A percentile compares a stretch with the other conserved stretches of the same genome.
Evolutionary conservation across 2,797 vertebrate genomes (phyloP).

Genomic region (Pantherophis vulpinus): DNA sequence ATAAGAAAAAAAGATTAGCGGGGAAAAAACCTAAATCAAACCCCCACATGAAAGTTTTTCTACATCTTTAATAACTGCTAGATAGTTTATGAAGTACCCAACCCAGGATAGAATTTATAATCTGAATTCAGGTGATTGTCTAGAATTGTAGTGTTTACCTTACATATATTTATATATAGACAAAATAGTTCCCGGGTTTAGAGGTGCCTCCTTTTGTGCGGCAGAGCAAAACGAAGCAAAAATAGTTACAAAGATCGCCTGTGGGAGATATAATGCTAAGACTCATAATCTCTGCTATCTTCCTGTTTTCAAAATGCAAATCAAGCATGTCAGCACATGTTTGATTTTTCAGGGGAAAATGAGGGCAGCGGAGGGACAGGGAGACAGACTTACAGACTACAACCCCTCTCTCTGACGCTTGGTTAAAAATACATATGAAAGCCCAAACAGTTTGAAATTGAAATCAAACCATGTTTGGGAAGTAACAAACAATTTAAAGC

Average conservation of each 20-base stretch:
- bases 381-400: neutral
- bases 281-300: slow-evolving; percentile 20
- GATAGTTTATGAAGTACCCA: neutral
- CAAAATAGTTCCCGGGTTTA: neutral
- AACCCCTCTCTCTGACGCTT: slow-evolving; percentile 26
- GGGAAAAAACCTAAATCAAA: neutral
- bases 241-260: neutral
- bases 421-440: slow-evolving; percentile 53
- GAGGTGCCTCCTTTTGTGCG: neutral
- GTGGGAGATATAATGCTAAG: neutral
- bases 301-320: slow-evolving; percentile 5
- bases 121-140: neutral
- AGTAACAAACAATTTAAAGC: slow-evolving; percentile 44
- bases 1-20: slow-evolving; percentile 38
- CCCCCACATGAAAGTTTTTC: slow-evolving; percentile 35
- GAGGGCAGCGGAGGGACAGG: neutral
- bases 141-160: neutral
- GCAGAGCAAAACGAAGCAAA: fast-evolving
- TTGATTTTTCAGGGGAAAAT: neutral
- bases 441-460: slow-evolving; percentile 41
- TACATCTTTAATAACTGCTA: slow-evolving; percentile 36
- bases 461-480: slow-evolving; percentile 62
- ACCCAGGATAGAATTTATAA: neutral
- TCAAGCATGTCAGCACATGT: neutral
- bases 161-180: fast-evolving